Evolutionary conservation across 2,888 invertebrate species (phyloP), one percentile per base, ranked within the genome.

Genomic region (Volucella zonaria): DNA sequence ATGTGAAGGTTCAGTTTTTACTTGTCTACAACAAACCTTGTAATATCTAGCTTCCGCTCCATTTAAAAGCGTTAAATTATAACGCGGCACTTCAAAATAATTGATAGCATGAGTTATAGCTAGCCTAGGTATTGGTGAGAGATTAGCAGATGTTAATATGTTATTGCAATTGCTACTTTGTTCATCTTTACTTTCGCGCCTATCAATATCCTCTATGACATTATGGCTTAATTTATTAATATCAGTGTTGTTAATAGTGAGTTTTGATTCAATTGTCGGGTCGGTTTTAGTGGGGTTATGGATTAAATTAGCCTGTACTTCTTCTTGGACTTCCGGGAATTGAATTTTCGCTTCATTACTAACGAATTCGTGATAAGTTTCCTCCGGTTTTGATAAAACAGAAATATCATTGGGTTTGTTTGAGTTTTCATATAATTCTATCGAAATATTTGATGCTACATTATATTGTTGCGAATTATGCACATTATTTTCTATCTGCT

Each of bases 301-400:
- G 87, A 75, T 73, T 88, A 87, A 87, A 87, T 88, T 89, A 86
- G 82, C 62, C 89, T 88, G 88, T 88, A 88, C 89, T 90, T 90
- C 90, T 90, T 89, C 89, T 87, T 88, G 87, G 88, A 68, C 62
- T 64, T 87, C 87, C 87, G 88, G 87, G 86, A 52, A 49, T 81
- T 64, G n/a, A 51, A 10, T 45, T 49, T 42, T 52, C 0, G 23
- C 80, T 62, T 83, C 71, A 71, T 86, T 75, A 51, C 14, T 40
- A 47, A 68, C 52, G 75, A 78, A 64, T 75, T 89, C 88, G 47
- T 88, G 76, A 42, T 87, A 86, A n/a, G 87, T 47, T 58, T 71
- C 77, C 61, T 88, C 87, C 45, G 78, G 82, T 78, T 87, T 87
- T 45, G 77, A 70, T 64, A 89, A 79, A 38, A 87, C 87, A 70